These are phyloP conservation scores for Cnemophilus loriae DNA, from an alignment of 2,113 vertebrate genomes.

Conservation along the genomic window DNA sequence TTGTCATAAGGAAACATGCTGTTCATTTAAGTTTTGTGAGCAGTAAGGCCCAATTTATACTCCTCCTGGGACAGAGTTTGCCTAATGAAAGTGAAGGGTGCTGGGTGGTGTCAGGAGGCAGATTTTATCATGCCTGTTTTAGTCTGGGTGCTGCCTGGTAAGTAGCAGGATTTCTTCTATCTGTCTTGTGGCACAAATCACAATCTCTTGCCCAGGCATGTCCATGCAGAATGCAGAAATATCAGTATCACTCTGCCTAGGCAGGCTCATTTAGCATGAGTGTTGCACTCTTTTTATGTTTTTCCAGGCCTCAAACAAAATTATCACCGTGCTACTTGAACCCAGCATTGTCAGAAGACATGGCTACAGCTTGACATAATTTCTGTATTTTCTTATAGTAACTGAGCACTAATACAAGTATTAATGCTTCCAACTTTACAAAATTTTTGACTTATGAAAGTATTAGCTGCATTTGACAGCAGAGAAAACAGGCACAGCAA, in stretches of 20 bases:
- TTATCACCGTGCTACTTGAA: neutral
- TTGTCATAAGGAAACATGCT: neutral
- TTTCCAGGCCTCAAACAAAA: neutral
- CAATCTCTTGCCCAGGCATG: neutral
- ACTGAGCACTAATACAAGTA: neutral
- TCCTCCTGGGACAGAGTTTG: neutral
- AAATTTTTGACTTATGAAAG: neutral
- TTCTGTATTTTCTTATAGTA: neutral
- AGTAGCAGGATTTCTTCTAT: neutral
- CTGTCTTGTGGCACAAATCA: neutral
- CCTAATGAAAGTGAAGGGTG: neutral
- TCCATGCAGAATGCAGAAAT: neutral
- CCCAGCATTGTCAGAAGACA: neutral
- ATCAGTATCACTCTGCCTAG: neutral
- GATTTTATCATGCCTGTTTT: slow-evolving; percentile 25
- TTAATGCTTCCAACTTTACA: neutral
- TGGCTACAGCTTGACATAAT: neutral
- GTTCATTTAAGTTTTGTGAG: neutral
- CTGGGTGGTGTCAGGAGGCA: slow-evolving; percentile 17
- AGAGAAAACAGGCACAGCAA: neutral
- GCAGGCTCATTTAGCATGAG: neutral
- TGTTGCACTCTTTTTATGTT: neutral
- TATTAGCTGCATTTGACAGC: neutral
- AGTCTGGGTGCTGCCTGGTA: neutral
- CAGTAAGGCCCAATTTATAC: neutral